Percentiles rank a stretch among this genome's conserved stretches.
These are phyloP conservation scores for Diaperis boleti DNA, from an alignment of 2,888 invertebrate genomes.

Conservation along the genomic window DNA sequence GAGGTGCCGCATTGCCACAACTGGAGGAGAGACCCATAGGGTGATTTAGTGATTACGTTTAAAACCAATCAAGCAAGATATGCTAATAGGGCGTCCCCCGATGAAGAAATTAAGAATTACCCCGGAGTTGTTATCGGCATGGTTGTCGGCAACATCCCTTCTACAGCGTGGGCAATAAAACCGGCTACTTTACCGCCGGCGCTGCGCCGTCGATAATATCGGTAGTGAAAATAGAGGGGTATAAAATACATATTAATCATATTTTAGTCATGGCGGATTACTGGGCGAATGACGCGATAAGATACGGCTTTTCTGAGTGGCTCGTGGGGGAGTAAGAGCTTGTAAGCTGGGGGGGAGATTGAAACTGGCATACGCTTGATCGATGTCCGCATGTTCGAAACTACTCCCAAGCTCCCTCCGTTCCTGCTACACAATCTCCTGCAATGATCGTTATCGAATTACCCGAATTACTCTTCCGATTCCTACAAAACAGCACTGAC, in stretches of 20 bases:
- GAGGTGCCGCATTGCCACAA: neutral
- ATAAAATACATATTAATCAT: constrained; percentile 61
- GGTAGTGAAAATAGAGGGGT: constrained; percentile 48
- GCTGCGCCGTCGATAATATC: constrained; percentile 49
- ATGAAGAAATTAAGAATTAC: constrained; percentile 50
- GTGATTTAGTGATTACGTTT: constrained; percentile 16
- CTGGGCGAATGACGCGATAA: constrained; percentile 58
- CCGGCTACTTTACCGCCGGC: constrained; percentile 41
- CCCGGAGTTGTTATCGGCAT: constrained; percentile 4
- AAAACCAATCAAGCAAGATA: constrained; percentile 8
- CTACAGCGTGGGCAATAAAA: constrained; percentile 34
- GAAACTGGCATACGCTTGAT: constrained; percentile 48
- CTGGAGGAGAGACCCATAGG: too few species aligned
- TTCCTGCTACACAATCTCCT: constrained; percentile 24
- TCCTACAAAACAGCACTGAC: constrained; percentile 21
- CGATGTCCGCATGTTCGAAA: constrained; percentile 47
- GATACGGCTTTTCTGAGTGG: constrained; percentile 53
- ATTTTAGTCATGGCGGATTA: constrained; percentile 60
- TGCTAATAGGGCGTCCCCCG: constrained; percentile 40
- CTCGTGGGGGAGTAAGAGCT: constrained; percentile 46
- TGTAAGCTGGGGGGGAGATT: constrained; percentile 46
- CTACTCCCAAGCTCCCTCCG: constrained; percentile 33
- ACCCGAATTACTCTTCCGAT: constrained; percentile 30
- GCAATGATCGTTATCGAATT: constrained; percentile 38
- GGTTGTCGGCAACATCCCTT: constrained; percentile 21